A percentile compares a stretch with the other conserved stretches of the same genome.
Evolutionary conservation across 2,797 vertebrate species (phyloP).

Genomic region (Periparus ater): DNA sequence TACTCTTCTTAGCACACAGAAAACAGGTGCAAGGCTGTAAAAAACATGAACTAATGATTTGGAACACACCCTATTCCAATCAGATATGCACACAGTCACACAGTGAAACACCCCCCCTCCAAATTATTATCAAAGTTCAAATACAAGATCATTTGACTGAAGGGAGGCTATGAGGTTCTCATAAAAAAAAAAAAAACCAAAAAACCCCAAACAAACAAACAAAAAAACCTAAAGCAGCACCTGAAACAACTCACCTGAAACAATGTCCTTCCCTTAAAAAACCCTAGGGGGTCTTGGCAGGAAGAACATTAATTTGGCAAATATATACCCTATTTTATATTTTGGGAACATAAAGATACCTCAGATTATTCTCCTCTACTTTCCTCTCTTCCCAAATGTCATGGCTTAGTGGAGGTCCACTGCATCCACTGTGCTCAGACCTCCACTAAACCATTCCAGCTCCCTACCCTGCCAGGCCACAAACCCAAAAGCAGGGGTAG

Average conservation of each 20-base stretch:
- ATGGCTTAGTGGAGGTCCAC: neutral
- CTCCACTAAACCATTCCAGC: neutral
- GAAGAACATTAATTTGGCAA: neutral
- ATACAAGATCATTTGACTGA: neutral
- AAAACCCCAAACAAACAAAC: neutral
- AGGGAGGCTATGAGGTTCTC: neutral
- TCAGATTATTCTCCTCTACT: neutral
- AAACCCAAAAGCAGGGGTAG: neutral
- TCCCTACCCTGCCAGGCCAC: accelerated
- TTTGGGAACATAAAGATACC: neutral
- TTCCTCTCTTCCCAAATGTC: neutral
- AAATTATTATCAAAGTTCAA: neutral
- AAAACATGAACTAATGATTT: neutral
- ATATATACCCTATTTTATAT: neutral
- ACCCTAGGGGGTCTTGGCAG: neutral
- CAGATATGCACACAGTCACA: neutral
- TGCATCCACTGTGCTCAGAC: neutral
- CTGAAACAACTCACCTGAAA: neutral
- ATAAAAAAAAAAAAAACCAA: neutral
- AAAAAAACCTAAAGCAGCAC: neutral
- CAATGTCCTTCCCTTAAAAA: neutral
- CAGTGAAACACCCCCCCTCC: neutral
- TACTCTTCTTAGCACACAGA: neutral
- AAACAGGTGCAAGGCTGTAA: neutral
- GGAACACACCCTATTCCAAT: neutral